Evolutionary conservation across 2,888 invertebrate genomes (phyloP), one percentile per base, ranked within the genome.

Genomic region (Spicauda simplicius): DNA sequence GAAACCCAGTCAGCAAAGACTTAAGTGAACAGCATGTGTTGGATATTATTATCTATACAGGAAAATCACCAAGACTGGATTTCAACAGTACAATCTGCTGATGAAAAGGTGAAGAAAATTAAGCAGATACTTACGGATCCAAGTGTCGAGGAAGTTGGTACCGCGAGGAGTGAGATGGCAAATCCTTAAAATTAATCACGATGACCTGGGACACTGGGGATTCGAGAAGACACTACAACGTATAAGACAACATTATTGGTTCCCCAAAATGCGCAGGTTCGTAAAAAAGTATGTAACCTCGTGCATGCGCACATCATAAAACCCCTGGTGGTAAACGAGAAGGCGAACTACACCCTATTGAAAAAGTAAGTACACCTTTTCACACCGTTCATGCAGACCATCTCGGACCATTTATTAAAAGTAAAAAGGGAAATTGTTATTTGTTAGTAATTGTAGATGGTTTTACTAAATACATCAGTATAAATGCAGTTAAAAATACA

Each of bases 241-340:
- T n/a, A n/a, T n/a, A n/a, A n/a, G n/a, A n/a, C n/a, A n/a, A n/a
- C n/a, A n/a, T n/a, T n/a, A n/a, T n/a, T n/a, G n/a, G n/a, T n/a
- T n/a, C n/a, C n/a, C n/a, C n/a, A n/a, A n/a, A n/a, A n/a, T n/a
- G n/a, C n/a, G n/a, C n/a, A n/a, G n/a, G n/a, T n/a, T n/a, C n/a
- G n/a, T n/a, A n/a, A 55, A 30, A 30, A 55, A 55, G 30, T 55
- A 55, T n/a, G 54, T 55, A 30, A 7, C 30, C n/a, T 25, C 54
- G 5, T 55, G 54, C n/a, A n/a, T 55, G 54, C n/a, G 30, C 54
- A 30, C 54, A 55, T 5, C 54, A 55, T 55, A 55, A 55, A 30
- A 30, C 54, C 7, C 30, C 30, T 7, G 30, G 30, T 30, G 30
- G 30, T 7, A 30, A 30, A 7, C 30, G 30, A 5, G 5, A 11